Evolutionary conservation across 2,797 vertebrate species (phyloP), one percentile per base, ranked within the genome.

Genomic region (Bryconaethiops microstoma): DNA sequence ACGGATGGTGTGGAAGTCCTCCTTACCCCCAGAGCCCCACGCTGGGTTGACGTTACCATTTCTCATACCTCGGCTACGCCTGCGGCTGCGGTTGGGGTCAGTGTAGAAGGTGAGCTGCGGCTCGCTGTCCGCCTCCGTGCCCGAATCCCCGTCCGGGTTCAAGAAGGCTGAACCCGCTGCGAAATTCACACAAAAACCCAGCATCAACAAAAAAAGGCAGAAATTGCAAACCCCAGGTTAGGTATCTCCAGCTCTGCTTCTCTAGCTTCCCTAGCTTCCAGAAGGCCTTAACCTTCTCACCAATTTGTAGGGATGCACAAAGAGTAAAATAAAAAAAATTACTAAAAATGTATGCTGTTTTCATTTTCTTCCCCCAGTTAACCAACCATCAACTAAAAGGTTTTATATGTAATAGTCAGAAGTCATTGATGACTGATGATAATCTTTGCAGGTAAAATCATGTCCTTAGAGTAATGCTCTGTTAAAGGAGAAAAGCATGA

Each of bases 91-190:
- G 0, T 98, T 98, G 48, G 98, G 98, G 88, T 99, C 98, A 0
- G 98, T 99, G 93, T 99, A 99, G 94, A 99, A 99, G 86, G 97
- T 97, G 91, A 99, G 94, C 92, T 99, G 98, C 84, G 98, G 97
- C 90, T 99, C 98, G 7, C 96, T 98, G 94, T 99, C 98, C 4
- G 95, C 96, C 92, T 99, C 98, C 0, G 97, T 96, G 79, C 97
- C 95, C 0, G 97, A 99, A 89, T 99, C 98, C 54, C 97, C 97
- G 63, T 99, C 97, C 0, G 98, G 98, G 93, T 98, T 99, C 91
- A 99, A 94, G 91, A 99, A 99, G 0, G 96, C 96, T 57, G 98
- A 99, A 92, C 98, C 98, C 64, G 96, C 98, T 99, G 95, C 88
- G 86, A 90, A 84, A 93, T 90, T 92, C 90, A 94, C 88, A 94